Base-by-base conservation (phyloP, 2,797 vertebrate genomes). In the Coracias cyanogaster region DNA sequence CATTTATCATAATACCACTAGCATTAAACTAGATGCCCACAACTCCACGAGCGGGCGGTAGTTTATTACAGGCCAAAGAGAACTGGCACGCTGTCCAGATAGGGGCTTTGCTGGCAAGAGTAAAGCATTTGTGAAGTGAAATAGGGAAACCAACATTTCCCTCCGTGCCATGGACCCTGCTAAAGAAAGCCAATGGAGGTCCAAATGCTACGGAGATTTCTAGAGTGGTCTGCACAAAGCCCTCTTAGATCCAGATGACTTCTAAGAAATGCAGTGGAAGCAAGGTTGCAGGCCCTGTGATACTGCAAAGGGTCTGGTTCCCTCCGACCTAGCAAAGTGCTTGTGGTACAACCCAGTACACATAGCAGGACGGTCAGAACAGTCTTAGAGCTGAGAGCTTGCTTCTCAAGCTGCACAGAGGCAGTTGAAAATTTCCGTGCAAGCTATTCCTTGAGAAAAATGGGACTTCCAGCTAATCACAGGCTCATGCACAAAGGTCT, bases 1-100 rank as follows among this genome's bases (percentile, higher is more conserved):
- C 90, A 93, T 96, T 95, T 92, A 81, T 96, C 91, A 90, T 89
- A 78, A 64, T 92, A 94, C 73, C 54, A 52, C 41, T 80, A 70
- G 39, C 60, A 81, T 95, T 93, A 90, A 82, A 84, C 41, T 54
- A 24, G 48, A 74, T 93, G 48, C 57, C 82, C 77, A 41, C 65
- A 87, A 51, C 79, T 65, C 84, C 0, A 2, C 37, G 31, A 91
- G 62, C 66, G 16, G 0, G 17, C 7, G 1, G 43, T 35, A 90
- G 39, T 58, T 54, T 62, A 52, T 52, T 79, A 49, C 55, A 87
- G 54, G 43, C 58, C 62, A 57, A 82, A 77, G 60, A 91, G 25
- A 86, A 57, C 54, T 26, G 57, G 58, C 69, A 64, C 7, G 3
- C 49, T 57, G 14, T 70, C 9, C 48, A 72, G 67, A 80, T 4